A percentile compares a stretch with the other conserved stretches of the same genome.
Evolutionary conservation across 2,888 invertebrate species (phyloP).

Genomic region (Gisinianus flammeolus): DNA sequence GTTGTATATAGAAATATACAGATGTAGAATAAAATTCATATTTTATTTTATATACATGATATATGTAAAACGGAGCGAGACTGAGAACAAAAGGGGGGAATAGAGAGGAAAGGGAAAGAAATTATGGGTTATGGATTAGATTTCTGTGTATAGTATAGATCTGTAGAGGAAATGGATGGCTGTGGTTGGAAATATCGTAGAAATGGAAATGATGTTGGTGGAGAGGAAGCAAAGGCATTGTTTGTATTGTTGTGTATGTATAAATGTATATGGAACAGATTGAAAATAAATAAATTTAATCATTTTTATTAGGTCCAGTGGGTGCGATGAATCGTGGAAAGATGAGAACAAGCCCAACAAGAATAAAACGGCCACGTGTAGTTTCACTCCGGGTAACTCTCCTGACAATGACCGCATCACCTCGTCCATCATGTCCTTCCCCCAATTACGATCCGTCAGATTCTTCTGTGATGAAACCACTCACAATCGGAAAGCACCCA

Average conservation of each 20-base stretch:
- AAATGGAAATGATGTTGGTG: neutral
- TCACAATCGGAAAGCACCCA: slow-evolving; percentile 70
- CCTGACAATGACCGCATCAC: slow-evolving; percentile 56
- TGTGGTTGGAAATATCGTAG: neutral
- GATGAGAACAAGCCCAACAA: slow-evolving; percentile 28
- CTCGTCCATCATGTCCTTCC: slow-evolving; percentile 56
- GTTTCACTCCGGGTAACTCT: slow-evolving; percentile 46
- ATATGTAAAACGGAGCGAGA: no score
- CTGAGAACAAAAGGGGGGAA: neutral
- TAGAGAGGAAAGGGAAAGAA: neutral
- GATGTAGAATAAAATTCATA: neutral
- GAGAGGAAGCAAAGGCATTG: neutral
- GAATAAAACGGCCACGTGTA: slow-evolving; percentile 46
- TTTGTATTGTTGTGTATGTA: neutral
- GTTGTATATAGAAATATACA: no score
- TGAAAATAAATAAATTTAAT: neutral
- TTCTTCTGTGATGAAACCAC: slow-evolving; percentile 70
- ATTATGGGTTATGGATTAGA: no score
- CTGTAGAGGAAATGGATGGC: neutral
- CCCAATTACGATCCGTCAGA: slow-evolving; percentile 62
- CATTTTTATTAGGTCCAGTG: slow-evolving; percentile 55
- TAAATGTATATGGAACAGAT: neutral
- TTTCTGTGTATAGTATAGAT: neutral
- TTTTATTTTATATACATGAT: neutral
- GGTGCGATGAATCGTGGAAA: slow-evolving; percentile 55